Percentiles rank a stretch among this genome's conserved stretches.
Conservation (phyloP, 2,888 invertebrate genomes). For the Ligdia adustata region DNA sequence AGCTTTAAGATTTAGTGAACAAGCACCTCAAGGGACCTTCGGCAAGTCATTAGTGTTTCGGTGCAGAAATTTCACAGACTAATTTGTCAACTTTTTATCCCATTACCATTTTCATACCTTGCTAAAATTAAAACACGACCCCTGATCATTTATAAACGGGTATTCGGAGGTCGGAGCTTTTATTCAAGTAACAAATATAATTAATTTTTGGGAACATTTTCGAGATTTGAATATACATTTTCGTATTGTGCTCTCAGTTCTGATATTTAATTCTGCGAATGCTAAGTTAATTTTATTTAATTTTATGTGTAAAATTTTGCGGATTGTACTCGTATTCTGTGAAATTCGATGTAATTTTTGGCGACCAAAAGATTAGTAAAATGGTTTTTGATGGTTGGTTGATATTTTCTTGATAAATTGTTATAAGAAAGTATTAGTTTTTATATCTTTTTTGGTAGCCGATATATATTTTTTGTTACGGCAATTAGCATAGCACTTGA, state of each 20-base stretch:
- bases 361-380: too few relatives aligned
- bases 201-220: conserved; percentile 26
- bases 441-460: too few relatives aligned
- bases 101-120: conserved; percentile 20
- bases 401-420: too few relatives aligned
- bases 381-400: too few relatives aligned
- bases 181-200: conserved; percentile 28
- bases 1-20: too few relatives aligned
- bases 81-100: conserved; percentile 27
- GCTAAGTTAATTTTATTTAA: conserved; percentile 7
- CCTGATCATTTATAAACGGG: conserved; percentile 18
- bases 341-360: too few relatives aligned
- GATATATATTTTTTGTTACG: too few relatives aligned
- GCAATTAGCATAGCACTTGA: too few relatives aligned
- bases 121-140: conserved; percentile 21
- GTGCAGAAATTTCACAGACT: conserved; percentile 14
- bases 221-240: conserved; percentile 23
- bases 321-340: too few relatives aligned
- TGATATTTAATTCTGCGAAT: conserved; percentile 11
- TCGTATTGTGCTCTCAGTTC: conserved; percentile 12
- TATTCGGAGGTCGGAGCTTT: conserved; percentile 22
- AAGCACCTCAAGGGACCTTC: not conserved
- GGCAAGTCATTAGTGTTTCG: conserved; percentile 11
- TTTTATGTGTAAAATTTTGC: conserved; percentile 5
- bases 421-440: too few relatives aligned